Evolutionary conservation across 2,113 vertebrate genomes (phyloP).

Genomic region (Nycticryphes semicollaris): DNA sequence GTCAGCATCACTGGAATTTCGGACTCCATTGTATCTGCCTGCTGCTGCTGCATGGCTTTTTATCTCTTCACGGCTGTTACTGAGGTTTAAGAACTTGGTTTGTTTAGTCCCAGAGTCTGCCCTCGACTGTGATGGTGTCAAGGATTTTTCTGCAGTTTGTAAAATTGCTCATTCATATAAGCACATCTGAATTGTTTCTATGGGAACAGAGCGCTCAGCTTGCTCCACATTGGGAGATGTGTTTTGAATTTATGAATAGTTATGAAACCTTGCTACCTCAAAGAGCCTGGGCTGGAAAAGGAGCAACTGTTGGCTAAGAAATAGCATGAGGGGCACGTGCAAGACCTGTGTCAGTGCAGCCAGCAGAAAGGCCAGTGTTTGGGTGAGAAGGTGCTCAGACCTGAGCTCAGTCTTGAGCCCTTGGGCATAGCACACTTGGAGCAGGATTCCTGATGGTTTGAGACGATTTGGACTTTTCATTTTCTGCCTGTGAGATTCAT

Average conservation of each 20-base stretch:
- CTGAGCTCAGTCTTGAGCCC: neutral
- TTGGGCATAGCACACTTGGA: neutral
- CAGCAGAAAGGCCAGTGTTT: neutral
- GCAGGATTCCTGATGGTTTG: neutral
- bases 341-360: neutral
- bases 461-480: neutral
- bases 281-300: neutral
- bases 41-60: neutral
- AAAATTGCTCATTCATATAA: constrained; percentile 19
- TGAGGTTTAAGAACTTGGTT: neutral
- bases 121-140: neutral
- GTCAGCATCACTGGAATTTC: neutral
- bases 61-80: neutral
- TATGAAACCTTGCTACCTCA: neutral
- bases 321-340: neutral
- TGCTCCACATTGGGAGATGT: neutral
- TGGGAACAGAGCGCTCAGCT: neutral
- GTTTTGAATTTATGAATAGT: constrained; percentile 24
- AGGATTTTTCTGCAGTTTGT: neutral
- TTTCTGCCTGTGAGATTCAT: neutral
- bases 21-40: neutral
- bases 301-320: neutral
- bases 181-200: constrained; percentile 23
- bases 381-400: neutral
- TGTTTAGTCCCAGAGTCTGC: neutral